A percentile compares a stretch with the other conserved stretches of the same genome.
phyloP scores from a whole-genome alignment of 2,888 invertebrate species.

The Netelia inedita region DNA sequence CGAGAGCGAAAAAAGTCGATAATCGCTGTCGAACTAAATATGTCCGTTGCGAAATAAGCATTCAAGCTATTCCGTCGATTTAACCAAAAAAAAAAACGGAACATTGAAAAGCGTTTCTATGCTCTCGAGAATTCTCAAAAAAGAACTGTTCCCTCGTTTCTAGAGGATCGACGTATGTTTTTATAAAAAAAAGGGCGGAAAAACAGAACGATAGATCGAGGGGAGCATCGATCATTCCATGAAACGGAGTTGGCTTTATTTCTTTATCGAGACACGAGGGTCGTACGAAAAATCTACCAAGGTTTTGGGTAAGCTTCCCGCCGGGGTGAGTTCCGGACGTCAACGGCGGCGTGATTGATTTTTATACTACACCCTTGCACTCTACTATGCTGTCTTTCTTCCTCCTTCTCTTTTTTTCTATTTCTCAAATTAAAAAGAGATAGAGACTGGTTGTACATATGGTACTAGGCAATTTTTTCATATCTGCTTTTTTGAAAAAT shows the following conservation, averaged over 20 bases:
- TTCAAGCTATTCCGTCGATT: not conserved
- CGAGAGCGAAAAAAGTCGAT: conserved; percentile 10
- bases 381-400: conserved; percentile 65
- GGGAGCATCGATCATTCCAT: conserved; percentile 74
- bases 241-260: conserved; percentile 73
- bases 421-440: conserved; percentile 7
- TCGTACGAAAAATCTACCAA: conserved; percentile 61
- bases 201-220: conserved; percentile 50
- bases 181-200: conserved; percentile 38
- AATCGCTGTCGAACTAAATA: not conserved
- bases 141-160: conserved; percentile 20
- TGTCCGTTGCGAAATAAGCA: conserved; percentile 29
- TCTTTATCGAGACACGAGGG: conserved; percentile 75
- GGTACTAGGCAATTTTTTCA: conserved; percentile 47
- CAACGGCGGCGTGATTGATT: conserved; percentile 81
- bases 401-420: conserved; percentile 47
- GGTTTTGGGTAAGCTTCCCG: conserved; percentile 66
- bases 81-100: not conserved
- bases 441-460: conserved; percentile 46
- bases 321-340: conserved; percentile 74
- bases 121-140: conserved; percentile 34
- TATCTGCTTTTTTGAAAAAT: conserved; percentile 5
- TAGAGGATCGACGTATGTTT: conserved; percentile 53
- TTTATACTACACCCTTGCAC: conserved; percentile 75
- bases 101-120: conserved; percentile 40